A percentile compares a stretch with the other conserved stretches of the same genome.
These are phyloP conservation scores for Aplodontia rufa DNA, from an alignment of 2,113 vertebrate species.

Conservation along the genomic window DNA sequence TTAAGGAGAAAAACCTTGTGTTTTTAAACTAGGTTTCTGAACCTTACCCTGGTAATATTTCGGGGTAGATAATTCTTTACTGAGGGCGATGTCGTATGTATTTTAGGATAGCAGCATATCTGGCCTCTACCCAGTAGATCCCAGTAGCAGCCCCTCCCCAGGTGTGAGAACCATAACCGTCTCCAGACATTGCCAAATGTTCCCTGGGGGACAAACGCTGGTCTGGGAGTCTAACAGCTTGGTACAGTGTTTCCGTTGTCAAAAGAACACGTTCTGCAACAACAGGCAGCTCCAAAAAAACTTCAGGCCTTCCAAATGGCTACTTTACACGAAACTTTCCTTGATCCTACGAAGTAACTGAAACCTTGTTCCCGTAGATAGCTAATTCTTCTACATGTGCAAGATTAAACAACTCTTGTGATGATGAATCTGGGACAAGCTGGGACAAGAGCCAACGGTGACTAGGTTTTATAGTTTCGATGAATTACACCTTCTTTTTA, in stretches of 20 bases:
- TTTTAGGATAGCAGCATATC: not conserved
- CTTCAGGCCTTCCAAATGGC: not conserved
- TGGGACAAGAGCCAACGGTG: constrained; percentile 68
- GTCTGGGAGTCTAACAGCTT: not conserved
- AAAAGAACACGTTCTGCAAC: not conserved
- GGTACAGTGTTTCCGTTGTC: not conserved
- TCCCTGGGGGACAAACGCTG: not conserved
- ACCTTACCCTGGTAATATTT: not conserved
- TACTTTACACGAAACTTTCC: not conserved
- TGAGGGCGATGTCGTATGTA: not conserved
- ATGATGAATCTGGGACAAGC: constrained; percentile 70
- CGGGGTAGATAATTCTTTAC: not conserved
- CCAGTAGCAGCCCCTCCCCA: not conserved
- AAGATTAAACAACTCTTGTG: constrained; percentile 61
- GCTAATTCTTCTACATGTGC: constrained; percentile 53
- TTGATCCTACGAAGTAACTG: not conserved
- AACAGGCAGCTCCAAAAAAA: not conserved
- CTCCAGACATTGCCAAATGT: not conserved
- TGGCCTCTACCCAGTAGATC: not conserved
- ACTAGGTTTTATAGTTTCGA: constrained; percentile 65
- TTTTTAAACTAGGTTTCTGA: not conserved
- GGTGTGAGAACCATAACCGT: constrained; percentile 10
- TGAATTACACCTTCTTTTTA: constrained; percentile 77
- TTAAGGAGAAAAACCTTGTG: not conserved
- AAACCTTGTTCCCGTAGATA: not conserved